Evolutionary conservation across 2,888 invertebrate species (phyloP), one percentile per base, ranked within the genome.

Genomic region (Agrochola lota): DNA sequence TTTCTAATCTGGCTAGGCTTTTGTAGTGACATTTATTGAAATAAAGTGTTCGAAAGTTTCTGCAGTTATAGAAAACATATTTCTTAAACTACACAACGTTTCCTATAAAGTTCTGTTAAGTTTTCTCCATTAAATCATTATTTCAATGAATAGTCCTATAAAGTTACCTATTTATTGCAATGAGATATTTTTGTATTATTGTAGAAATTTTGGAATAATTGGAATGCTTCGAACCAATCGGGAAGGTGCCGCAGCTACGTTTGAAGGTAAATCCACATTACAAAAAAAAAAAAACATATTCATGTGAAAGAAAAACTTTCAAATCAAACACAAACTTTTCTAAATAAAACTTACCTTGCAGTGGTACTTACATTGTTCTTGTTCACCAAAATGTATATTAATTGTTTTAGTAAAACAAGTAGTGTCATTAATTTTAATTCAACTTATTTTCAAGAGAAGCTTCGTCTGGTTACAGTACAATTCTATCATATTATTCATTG

Each of bases 221-320:
- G 30, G 30, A 30, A 91, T 92, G 92, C 85, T 78, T 71, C 91
- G 90, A 17, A 75, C 72, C 15, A 82, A 70, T 49, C 87, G 90
- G 26, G 91, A 91, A 7, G 84, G 85, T 17, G 49, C 80, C 11
- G 63, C 85, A n/a, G 73, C 81, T 26, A n/a, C 78, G 0, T 80
- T 68, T 76, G 90, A 90, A 90, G 90, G 90, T 90, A 90, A 86
- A 26, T 64, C 3, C 11, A 59, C 7, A 55, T 46, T 63, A 55
- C 6, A 6, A 62, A 23, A 60, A 52, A 60, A n/a, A 52, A 55
- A 52, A 63, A 20, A 49, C 17, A 43, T 55, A 17, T 17, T 52
- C 11, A 23, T n/a, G 2, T 46, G 1, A 40, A 43, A 59, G 6
- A 12, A n/a, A 55, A 8, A n/a, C 11, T 30, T n/a, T 0, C 1